These are phyloP conservation scores for Catharus fuscescens DNA, from an alignment of 2,113 vertebrate genomes.

Conservation along the genomic window DNA sequence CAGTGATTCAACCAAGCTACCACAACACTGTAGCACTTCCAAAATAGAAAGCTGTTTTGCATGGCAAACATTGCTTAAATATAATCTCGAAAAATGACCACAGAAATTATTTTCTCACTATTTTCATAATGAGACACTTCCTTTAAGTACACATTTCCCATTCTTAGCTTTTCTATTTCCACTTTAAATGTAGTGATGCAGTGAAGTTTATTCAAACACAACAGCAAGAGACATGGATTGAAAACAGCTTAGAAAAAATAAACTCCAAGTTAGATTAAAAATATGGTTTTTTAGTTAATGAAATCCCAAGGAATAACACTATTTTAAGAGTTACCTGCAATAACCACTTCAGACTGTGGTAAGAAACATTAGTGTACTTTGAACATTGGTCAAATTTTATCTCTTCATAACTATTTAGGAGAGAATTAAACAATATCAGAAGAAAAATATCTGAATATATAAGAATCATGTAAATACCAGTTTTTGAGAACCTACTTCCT, in stretches of 20 bases:
- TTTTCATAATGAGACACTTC: neutral
- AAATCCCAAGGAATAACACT: neutral
- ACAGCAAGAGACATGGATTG: neutral
- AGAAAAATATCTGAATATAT: neutral
- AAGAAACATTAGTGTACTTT: slow-evolving; percentile 8
- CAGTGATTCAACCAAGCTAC: neutral
- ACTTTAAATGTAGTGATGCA: neutral
- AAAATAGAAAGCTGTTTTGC: neutral
- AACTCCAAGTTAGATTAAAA: neutral
- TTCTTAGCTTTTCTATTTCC: neutral
- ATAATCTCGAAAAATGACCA: neutral
- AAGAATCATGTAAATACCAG: neutral
- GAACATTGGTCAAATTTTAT: neutral
- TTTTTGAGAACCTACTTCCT: neutral
- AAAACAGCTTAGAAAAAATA: neutral
- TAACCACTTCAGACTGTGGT: neutral
- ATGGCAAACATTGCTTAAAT: neutral
- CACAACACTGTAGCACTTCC: neutral
- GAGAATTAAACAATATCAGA: neutral
- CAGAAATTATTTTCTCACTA: neutral
- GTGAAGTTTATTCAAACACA: neutral
- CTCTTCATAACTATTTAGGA: neutral
- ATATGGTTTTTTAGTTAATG: neutral
- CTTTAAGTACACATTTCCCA: neutral
- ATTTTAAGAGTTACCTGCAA: neutral